Evolutionary conservation across 2,888 invertebrate genomes (phyloP).

Genomic region (Belgica antarctica): DNA sequence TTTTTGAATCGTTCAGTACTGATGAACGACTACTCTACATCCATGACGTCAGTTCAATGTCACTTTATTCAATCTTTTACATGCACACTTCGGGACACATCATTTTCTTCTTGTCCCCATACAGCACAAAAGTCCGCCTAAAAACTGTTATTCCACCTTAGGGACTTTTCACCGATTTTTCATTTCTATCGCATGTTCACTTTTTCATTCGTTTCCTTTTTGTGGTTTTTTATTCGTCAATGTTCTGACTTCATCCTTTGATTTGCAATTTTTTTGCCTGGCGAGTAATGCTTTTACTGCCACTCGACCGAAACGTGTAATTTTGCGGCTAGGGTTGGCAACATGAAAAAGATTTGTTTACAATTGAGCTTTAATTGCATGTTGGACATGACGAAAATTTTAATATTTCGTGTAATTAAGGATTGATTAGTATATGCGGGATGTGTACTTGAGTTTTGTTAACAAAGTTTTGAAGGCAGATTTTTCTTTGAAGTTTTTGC

Average conservation of each 20-base stretch:
- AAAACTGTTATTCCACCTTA: conserved; percentile 34
- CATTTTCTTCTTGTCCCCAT: no score
- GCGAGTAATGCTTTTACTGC: not conserved
- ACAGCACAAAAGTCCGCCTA: no score
- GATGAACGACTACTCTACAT: no score
- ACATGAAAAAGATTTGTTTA: conserved; percentile 36
- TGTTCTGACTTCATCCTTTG: conserved; percentile 23
- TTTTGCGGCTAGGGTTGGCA: conserved; percentile 28
- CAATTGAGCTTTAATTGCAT: conserved; percentile 41
- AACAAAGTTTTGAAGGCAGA: no score
- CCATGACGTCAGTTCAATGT: no score
- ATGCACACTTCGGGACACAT: no score
- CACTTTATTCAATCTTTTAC: no score
- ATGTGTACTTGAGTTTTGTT: no score
- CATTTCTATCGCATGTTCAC: conserved; percentile 25
- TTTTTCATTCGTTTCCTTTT: not conserved
- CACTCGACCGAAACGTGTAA: conserved; percentile 26
- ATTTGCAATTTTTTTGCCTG: conserved; percentile 5
- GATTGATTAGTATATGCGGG: conserved; percentile 26
- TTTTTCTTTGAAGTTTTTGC: no score
- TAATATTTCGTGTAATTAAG: conserved; percentile 37
- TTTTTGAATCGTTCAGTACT: no score
- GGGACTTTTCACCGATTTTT: conserved; percentile 41
- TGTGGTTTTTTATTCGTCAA: conserved; percentile 21
- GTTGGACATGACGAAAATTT: conserved; percentile 29